Conservation (phyloP, 2,113 vertebrate genomes). For the Stigmatopora argus region DNA sequence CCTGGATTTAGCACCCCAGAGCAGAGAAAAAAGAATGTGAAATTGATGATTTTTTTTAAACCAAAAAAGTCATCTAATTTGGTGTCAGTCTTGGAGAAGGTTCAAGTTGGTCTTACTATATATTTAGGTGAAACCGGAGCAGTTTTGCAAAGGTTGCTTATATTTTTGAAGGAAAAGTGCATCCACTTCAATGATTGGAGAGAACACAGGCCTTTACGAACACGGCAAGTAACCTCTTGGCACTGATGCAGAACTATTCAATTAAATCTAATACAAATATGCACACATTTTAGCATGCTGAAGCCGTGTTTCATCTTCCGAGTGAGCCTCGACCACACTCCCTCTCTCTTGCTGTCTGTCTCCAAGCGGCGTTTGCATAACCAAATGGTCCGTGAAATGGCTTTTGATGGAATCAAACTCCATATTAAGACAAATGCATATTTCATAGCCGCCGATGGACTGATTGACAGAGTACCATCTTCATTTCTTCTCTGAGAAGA, state of each 20-base stretch:
- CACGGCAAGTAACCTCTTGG: conserved; percentile 41
- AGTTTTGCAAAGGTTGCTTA: conserved; percentile 27
- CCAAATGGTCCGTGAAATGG: conserved; percentile 62
- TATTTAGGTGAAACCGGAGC: conserved; percentile 47
- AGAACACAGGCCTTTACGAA: conserved; percentile 43
- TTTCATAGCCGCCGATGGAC: conserved; percentile 47
- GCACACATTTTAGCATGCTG: conserved; percentile 21
- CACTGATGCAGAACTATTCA: conserved; percentile 59
- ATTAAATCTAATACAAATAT: conserved; percentile 54
- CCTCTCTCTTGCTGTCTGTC: conserved; percentile 12
- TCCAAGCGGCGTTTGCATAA: conserved; percentile 50
- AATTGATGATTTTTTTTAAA: no score
- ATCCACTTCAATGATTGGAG: conserved; percentile 19
- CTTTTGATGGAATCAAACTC: conserved; percentile 53
- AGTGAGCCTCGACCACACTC: conserved; percentile 18
- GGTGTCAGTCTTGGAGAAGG: not conserved
- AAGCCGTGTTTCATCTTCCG: conserved; percentile 25
- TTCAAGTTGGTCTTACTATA: not conserved
- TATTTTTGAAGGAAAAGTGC: not conserved
- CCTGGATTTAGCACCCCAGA: no score
- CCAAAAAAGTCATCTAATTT: no score
- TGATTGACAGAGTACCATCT: conserved; percentile 46
- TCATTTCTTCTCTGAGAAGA: conserved; percentile 40
- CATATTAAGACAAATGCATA: conserved; percentile 58
- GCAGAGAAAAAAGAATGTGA: no score